Percentiles rank a stretch among this genome's conserved stretches.
phyloP scores from a whole-genome alignment of 2,797 vertebrate genomes.

The Hozukius guyotensis region DNA sequence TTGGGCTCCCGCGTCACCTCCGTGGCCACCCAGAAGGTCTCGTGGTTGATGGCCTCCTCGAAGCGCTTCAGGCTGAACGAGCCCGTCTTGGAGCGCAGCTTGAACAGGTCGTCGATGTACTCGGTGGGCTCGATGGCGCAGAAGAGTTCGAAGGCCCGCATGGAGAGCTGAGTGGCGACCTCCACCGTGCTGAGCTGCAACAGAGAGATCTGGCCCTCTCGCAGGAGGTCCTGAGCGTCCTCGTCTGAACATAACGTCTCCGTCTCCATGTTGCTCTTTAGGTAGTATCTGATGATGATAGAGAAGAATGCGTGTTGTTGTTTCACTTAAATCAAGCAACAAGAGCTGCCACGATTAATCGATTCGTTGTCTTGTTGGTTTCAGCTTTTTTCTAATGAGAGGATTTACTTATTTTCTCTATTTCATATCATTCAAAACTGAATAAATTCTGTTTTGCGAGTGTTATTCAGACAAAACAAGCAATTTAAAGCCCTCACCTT shows the following conservation, averaged over 20 bases:
- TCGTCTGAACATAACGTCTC: constrained; percentile 98
- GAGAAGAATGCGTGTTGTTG: not conserved
- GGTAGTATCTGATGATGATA: constrained; percentile 90
- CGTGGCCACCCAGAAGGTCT: constrained; percentile 98
- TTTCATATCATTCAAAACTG: not conserved
- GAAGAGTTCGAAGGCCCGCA: constrained; percentile 97
- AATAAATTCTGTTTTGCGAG: rapidly evolving
- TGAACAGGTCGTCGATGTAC: constrained; percentile 98
- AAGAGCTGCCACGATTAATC: not conserved
- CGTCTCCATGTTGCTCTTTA: constrained; percentile 99
- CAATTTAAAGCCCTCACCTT: too few species aligned
- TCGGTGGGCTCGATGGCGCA: constrained; percentile 98
- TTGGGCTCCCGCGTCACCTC: constrained; percentile 96
- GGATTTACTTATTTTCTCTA: not conserved
- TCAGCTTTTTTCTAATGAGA: not conserved
- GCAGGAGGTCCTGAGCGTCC: constrained; percentile 94
- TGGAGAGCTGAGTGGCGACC: constrained; percentile 96
- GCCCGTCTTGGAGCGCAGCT: constrained; percentile 88
- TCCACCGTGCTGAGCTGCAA: constrained; percentile 97
- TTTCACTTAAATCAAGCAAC: not conserved
- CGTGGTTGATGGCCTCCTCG: constrained; percentile 98
- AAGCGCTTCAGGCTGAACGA: constrained; percentile 95
- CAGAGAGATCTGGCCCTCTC: constrained; percentile 94
- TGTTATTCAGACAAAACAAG: not conserved
- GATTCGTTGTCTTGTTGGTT: too few species aligned